A percentile compares a stretch with the other conserved stretches of the same genome.
Evolutionary conservation across 2,113 vertebrate species (phyloP).

Genomic region (Phoxinus phoxinus): DNA sequence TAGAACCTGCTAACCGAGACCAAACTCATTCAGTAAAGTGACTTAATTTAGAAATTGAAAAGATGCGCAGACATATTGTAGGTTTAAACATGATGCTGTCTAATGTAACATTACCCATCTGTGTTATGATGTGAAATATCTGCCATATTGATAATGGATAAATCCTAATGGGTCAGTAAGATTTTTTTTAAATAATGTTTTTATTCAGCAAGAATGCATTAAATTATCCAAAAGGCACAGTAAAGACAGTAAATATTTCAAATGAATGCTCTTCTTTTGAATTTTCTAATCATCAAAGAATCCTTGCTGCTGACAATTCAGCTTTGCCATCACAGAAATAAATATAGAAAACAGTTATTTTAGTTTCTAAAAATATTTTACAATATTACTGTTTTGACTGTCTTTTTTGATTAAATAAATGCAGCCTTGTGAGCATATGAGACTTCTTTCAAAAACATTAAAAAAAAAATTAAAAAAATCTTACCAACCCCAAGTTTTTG

Average conservation of each 20-base stretch:
- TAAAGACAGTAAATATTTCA: not conserved
- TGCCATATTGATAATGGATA: constrained; percentile 10
- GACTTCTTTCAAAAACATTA: not conserved
- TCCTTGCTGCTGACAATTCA: not conserved
- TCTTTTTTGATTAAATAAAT: not conserved
- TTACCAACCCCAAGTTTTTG: not conserved
- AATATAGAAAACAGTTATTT: not conserved
- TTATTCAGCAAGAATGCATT: not conserved
- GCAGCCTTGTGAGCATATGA: not conserved
- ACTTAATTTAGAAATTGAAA: not conserved
- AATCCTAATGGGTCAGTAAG: not conserved
- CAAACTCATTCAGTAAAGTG: constrained; percentile 5
- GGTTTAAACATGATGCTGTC: not conserved
- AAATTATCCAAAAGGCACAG: not conserved
- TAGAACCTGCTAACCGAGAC: not conserved
- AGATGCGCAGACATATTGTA: not conserved
- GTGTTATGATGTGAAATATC: constrained; percentile 43
- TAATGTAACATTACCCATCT: constrained; percentile 10
- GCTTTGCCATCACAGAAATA: not conserved
- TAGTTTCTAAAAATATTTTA: not conserved
- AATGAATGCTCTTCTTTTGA: not conserved
- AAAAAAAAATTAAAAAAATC: not conserved
- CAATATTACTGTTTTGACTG: not conserved
- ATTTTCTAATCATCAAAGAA: not conserved
- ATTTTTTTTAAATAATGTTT: not conserved